phyloP scores from a whole-genome alignment of 2,113 vertebrate genomes.

The Eretmochelys imbricata region DNA sequence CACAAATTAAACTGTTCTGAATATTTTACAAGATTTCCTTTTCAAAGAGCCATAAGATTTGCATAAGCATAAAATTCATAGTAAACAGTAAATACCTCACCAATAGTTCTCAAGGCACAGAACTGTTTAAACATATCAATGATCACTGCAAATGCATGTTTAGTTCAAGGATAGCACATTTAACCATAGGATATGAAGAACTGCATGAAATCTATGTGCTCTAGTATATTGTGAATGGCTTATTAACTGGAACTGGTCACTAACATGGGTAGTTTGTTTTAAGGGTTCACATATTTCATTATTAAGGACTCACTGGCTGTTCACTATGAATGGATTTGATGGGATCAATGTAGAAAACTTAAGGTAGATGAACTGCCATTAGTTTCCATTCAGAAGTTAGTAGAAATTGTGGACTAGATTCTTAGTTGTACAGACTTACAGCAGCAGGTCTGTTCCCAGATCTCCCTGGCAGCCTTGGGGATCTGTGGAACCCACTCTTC shows the following conservation, averaged over 20 bases:
- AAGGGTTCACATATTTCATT: not conserved
- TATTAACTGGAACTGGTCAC: not conserved
- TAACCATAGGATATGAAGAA: not conserved
- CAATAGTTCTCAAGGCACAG: not conserved
- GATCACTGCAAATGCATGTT: not conserved
- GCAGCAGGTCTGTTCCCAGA: not conserved
- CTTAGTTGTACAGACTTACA: not conserved
- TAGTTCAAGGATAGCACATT: not conserved
- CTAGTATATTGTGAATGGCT: not conserved
- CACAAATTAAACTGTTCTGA: not conserved
- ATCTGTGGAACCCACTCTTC: not conserved
- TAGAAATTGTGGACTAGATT: not conserved
- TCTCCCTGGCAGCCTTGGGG: not conserved
- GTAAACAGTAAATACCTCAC: not conserved
- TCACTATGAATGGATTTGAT: not conserved
- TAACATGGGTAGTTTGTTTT: not conserved
- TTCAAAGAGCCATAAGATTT: not conserved
- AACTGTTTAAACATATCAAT: not conserved
- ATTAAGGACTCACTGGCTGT: not conserved
- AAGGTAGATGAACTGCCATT: not conserved
- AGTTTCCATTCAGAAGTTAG: not conserved
- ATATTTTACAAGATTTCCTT: not conserved
- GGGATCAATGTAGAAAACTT: not conserved
- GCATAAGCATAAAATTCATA: not conserved
- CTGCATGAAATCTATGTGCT: not conserved